Percentiles rank a stretch among this genome's conserved stretches.
Conservation (phyloP, 1,140 invertebrate genomes). For the Ostrea denselamellosa region DNA sequence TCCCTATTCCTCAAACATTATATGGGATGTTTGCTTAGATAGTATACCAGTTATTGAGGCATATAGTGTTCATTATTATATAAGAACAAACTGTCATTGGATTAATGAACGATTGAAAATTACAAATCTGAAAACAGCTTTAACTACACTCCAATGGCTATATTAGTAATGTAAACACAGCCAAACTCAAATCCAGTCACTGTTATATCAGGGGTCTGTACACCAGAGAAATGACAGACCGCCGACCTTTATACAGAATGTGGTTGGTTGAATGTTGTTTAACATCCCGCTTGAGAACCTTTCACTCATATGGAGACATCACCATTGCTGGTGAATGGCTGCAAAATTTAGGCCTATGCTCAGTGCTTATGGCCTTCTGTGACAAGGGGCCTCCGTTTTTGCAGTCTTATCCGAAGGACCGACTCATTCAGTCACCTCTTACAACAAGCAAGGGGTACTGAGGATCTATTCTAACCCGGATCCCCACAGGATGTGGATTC, state of each 20-base stretch:
- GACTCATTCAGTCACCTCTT: too few relatives aligned
- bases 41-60: conserved; percentile 4
- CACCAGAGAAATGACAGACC: conserved; percentile 30
- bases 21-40: not conserved
- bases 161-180: conserved; percentile 1
- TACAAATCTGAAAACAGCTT: conserved; percentile 35
- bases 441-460: too few relatives aligned
- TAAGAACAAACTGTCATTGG: conserved; percentile 16
- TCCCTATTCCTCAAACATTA: not conserved
- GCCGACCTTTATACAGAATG: conserved; percentile 12
- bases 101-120: not conserved
- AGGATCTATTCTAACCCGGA: too few relatives aligned
- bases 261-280: not conserved
- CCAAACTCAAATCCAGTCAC: not conserved
- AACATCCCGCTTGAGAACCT: too few relatives aligned
- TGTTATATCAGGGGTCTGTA: conserved; percentile 20
- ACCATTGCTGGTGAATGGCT: too few relatives aligned
- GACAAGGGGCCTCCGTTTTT: too few relatives aligned
- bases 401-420: too few relatives aligned
- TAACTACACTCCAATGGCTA: conserved; percentile 2
- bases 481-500: too few relatives aligned
- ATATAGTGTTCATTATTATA: conserved; percentile 14
- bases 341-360: too few relatives aligned
- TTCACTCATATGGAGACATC: too few relatives aligned
- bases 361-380: too few relatives aligned